These are phyloP conservation scores for Crypturellus undulatus DNA, from an alignment of 2,113 vertebrate species.

Conservation along the genomic window DNA sequence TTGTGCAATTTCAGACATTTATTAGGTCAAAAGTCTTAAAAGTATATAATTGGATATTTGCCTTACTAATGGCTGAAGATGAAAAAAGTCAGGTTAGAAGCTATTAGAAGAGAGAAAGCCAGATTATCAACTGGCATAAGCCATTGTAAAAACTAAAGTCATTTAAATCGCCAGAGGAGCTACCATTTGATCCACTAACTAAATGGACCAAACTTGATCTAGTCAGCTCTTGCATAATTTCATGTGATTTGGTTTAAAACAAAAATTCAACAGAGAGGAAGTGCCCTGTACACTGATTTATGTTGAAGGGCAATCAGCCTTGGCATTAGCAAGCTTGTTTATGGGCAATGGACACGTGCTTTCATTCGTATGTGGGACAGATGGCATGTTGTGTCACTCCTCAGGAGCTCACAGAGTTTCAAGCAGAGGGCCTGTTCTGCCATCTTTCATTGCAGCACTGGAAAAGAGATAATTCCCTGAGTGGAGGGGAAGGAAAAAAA, in stretches of 20 bases:
- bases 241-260: not conserved
- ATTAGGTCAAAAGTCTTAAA: not conserved
- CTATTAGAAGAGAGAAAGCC: not conserved
- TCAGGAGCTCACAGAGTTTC: not conserved
- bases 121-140: not conserved
- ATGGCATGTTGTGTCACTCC: rapidly evolving
- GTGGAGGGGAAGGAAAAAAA: not conserved
- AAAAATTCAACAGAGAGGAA: not conserved
- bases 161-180: not conserved
- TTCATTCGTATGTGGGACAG: not conserved
- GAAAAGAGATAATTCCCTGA: not conserved
- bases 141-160: not conserved
- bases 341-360: not conserved
- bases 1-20: not conserved
- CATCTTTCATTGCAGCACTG: not conserved
- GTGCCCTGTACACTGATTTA: not conserved
- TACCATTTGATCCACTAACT: not conserved
- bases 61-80: not conserved
- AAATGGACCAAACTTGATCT: not conserved
- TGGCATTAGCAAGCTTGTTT: not conserved
- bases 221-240: not conserved
- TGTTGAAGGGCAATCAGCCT: not conserved
- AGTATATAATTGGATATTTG: not conserved
- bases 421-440: not conserved
- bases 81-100: not conserved